These are phyloP conservation scores for Acronicta aceris DNA, from an alignment of 2,888 invertebrate genomes.

Conservation along the genomic window DNA sequence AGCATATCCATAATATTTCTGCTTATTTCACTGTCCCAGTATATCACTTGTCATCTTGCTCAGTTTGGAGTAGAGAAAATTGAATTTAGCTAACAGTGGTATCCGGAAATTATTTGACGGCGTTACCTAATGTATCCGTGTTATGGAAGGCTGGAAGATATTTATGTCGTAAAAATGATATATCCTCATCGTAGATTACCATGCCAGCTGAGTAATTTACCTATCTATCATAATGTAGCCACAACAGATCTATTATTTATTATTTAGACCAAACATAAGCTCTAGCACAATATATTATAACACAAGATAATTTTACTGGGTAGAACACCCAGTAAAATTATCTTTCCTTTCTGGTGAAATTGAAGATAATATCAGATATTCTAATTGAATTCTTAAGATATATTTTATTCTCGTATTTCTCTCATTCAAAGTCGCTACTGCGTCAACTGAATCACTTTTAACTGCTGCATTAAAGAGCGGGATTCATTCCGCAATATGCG, in stretches of 20 bases:
- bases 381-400: slow-evolving; percentile 39
- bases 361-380: slow-evolving; percentile 29
- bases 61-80: slow-evolving; percentile 28
- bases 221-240: too few species aligned
- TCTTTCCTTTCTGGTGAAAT: slow-evolving; percentile 14
- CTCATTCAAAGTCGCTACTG: slow-evolving; percentile 41
- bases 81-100: slow-evolving; percentile 16
- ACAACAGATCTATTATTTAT: too few species aligned
- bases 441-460: slow-evolving; percentile 53
- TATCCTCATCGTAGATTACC: too few species aligned
- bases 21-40: slow-evolving; percentile 18
- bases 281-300: neutral
- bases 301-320: too few species aligned
- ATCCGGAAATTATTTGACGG: slow-evolving; percentile 9
- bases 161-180: too few species aligned
- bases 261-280: too few species aligned
- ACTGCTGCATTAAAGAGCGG: slow-evolving; percentile 51
- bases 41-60: slow-evolving; percentile 26
- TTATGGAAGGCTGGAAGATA: too few species aligned
- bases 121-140: neutral
- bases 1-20: slow-evolving; percentile 35
- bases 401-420: slow-evolving; percentile 49
- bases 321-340: slow-evolving; percentile 16
- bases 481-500: slow-evolving; percentile 51
- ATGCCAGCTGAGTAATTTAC: neutral